A percentile compares a stretch with the other conserved stretches of the same genome.
Conservation (phyloP, 1,140 invertebrate genomes). For the Phenacoccus solenopsis region DNA sequence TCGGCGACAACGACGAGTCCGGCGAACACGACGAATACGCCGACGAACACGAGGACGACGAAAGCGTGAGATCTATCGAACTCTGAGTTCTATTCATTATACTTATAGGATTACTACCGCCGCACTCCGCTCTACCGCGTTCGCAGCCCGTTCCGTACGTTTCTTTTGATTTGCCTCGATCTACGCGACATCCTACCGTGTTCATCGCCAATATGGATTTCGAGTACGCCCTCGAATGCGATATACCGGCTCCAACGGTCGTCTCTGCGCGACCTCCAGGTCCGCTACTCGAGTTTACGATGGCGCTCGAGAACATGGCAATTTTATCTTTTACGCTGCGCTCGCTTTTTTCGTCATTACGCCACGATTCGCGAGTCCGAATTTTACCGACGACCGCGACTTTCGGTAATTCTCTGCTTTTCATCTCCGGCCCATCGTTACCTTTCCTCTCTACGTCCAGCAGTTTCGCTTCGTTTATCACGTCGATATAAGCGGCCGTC, state of each 20-base stretch:
- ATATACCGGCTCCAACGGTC: background rate
- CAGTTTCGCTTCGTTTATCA: background rate
- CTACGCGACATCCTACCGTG: background rate
- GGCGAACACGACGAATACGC: constrained; percentile 28
- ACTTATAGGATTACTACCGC: background rate
- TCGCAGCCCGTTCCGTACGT: background rate
- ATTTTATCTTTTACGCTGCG: constrained; percentile 74
- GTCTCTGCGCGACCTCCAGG: background rate
- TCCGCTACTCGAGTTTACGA: constrained; percentile 26
- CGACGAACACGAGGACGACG: constrained; percentile 23
- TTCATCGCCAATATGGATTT: background rate
- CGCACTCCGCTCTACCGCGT: background rate
- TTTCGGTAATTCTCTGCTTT: background rate
- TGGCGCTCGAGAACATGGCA: constrained; percentile 59
- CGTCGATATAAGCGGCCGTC: constrained; percentile 28
- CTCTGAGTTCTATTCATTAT: constrained; percentile 33
- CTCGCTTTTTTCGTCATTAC: constrained; percentile 60
- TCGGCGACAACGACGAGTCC: constrained; percentile 32
- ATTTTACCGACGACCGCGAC: background rate
- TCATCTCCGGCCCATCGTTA: background rate
- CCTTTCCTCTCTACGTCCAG: constrained; percentile 10
- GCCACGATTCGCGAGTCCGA: constrained; percentile 30
- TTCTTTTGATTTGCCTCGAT: constrained; percentile 4
- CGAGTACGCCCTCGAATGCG: background rate
- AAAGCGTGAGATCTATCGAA: constrained; percentile 32